These are phyloP conservation scores for Sitta europaea DNA, from an alignment of 2,113 vertebrate species.

Conservation along the genomic window DNA sequence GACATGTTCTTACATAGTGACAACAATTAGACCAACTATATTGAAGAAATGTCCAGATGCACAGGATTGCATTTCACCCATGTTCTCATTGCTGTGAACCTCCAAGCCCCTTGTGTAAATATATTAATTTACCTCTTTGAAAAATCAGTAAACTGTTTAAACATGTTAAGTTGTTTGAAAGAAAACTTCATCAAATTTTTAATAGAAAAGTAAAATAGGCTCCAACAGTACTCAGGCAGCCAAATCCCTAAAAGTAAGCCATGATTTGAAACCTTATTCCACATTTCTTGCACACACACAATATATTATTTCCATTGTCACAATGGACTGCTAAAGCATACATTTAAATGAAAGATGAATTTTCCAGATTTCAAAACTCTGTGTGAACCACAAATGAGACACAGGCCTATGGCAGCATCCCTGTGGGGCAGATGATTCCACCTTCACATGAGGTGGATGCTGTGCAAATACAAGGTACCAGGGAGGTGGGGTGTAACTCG, in stretches of 20 bases:
- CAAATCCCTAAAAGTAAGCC: background rate
- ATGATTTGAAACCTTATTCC: background rate
- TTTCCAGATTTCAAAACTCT: background rate
- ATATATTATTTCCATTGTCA: background rate
- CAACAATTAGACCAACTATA: background rate
- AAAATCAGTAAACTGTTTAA: background rate
- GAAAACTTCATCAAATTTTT: background rate
- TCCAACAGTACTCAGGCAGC: background rate
- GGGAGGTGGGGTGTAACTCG: background rate
- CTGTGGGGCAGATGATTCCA: background rate
- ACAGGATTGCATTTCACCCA: background rate
- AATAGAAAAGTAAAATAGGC: background rate
- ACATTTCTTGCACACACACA: background rate
- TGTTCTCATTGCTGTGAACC: background rate
- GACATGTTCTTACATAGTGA: background rate
- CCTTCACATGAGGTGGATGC: background rate
- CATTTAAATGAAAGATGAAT: background rate
- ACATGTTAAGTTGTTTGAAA: background rate
- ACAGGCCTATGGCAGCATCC: background rate
- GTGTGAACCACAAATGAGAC: background rate
- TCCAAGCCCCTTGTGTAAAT: background rate
- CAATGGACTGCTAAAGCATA: background rate
- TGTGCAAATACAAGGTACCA: background rate
- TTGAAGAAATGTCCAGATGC: background rate
- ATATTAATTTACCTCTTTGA: background rate